Evolutionary conservation across 1,140 invertebrate genomes (phyloP).

Genomic region (Radopholus similis): DNA sequence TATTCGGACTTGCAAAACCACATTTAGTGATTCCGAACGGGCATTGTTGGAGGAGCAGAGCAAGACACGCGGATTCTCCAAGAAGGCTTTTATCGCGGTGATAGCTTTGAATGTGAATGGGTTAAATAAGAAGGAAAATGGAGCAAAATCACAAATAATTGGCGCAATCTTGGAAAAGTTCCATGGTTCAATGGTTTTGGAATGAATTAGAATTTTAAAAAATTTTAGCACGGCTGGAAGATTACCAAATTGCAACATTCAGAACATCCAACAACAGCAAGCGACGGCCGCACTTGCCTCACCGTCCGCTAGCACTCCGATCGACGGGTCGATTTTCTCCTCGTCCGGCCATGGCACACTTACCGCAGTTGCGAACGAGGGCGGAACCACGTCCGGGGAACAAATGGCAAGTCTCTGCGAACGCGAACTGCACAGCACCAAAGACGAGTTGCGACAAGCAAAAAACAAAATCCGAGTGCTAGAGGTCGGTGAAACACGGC

Average conservation of each 20-base stretch:
- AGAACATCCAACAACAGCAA: neutral
- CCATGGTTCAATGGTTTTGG: neutral
- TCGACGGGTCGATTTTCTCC: neutral
- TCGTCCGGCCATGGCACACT: neutral
- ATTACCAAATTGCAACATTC: slow-evolving; percentile 12
- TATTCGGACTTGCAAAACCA: neutral
- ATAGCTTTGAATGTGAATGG: slow-evolving; percentile 17
- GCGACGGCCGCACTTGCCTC: neutral
- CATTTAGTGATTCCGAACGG: slow-evolving; percentile 7
- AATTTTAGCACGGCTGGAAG: slow-evolving; percentile 13
- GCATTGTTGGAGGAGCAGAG: slow-evolving; percentile 3
- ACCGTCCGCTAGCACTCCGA: neutral
- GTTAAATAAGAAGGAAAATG: neutral
- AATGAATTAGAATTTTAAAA: slow-evolving; percentile 9
- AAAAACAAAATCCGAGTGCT: slow-evolving; percentile 8
- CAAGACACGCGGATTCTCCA: slow-evolving; percentile 25
- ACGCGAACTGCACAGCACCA: neutral
- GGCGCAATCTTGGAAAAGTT: neutral
- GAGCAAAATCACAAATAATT: neutral
- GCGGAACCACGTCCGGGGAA: neutral
- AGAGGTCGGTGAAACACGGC: neutral
- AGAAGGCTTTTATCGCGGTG: slow-evolving; percentile 32
- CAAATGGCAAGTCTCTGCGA: neutral
- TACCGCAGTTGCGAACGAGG: neutral
- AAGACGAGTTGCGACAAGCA: neutral